Evolutionary conservation across 2,113 vertebrate species (phyloP).

Genomic region (Nothocercus julius): DNA sequence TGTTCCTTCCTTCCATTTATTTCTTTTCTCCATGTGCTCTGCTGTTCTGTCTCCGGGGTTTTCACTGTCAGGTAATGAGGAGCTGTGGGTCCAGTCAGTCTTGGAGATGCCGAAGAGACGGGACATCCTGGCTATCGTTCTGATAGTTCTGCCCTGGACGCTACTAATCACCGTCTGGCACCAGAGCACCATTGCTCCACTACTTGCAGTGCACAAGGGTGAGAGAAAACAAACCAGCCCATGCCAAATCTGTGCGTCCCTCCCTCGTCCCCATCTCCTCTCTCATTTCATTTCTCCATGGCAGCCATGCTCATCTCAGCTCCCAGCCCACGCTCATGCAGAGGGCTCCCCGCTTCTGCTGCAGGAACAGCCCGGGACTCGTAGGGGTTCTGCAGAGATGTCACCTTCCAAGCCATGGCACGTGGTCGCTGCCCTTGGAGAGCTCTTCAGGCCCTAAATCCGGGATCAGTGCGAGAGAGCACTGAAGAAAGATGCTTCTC

Average conservation of each 20-base stretch:
- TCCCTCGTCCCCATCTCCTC: slow-evolving; percentile 45
- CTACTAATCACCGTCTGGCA: slow-evolving; percentile 99
- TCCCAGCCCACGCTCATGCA: slow-evolving; percentile 24
- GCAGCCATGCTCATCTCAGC: slow-evolving; percentile 63
- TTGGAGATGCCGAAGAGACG: slow-evolving; percentile 99
- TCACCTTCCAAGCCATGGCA: not conserved
- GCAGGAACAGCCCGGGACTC: not conserved
- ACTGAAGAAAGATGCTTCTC: not conserved
- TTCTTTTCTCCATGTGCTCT: slow-evolving; percentile 79
- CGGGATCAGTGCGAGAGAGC: not conserved
- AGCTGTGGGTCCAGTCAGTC: slow-evolving; percentile 93
- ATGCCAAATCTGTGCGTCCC: slow-evolving; percentile 11
- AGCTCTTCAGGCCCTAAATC: not conserved
- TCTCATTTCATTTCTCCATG: slow-evolving; percentile 48
- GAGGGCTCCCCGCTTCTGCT: slow-evolving; percentile 27
- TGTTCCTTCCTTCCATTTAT: slow-evolving; percentile 74
- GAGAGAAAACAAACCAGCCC: slow-evolving; percentile 70
- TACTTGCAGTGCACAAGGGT: slow-evolving; percentile 97
- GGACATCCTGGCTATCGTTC: slow-evolving; percentile 97
- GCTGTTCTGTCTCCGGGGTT: slow-evolving; percentile 78
- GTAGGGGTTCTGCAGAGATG: not conserved
- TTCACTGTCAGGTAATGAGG: slow-evolving; percentile 91
- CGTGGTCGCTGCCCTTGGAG: not conserved
- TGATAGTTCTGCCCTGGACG: slow-evolving; percentile 99
- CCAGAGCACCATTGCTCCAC: slow-evolving; percentile 94